Conservation (phyloP, 23 tunicate species). For the Aplidium turbinatum region DNA sequence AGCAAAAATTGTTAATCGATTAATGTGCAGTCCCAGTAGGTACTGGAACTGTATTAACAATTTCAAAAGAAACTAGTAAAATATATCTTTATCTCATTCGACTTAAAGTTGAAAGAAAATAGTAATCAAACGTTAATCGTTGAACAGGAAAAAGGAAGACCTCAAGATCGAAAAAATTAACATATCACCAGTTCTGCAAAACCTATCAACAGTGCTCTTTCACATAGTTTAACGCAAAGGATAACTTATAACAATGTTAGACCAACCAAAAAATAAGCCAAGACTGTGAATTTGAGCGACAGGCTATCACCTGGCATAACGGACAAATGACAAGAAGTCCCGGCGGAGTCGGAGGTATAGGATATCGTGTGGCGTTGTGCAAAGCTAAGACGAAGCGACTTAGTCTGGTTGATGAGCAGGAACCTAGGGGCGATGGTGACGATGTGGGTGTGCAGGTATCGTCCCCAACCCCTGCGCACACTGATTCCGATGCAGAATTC, state of each 20-base stretch:
- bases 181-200: no score
- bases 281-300: no score
- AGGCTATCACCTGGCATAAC: constrained; percentile 81
- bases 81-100: no score
- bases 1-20: no score
- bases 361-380: constrained; percentile 90
- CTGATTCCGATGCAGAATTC: constrained; percentile 90
- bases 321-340: constrained; percentile 59
- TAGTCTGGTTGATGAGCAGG: constrained; percentile 68
- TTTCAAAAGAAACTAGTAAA: no score
- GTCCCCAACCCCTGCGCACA: constrained; percentile 90
- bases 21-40: no score
- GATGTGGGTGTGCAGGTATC: constrained; percentile 91
- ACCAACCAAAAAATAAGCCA: not conserved
- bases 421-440: constrained; percentile 92
- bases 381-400: constrained; percentile 49
- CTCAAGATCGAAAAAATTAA: no score
- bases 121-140: no score
- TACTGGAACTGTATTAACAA: no score
- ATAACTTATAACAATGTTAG: not conserved
- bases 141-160: no score
- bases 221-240: not conserved
- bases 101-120: no score
- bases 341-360: constrained; percentile 55
- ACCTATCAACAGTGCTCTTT: no score